phyloP scores from a whole-genome alignment of 2,888 invertebrate species.

The Epiblema foenella region DNA sequence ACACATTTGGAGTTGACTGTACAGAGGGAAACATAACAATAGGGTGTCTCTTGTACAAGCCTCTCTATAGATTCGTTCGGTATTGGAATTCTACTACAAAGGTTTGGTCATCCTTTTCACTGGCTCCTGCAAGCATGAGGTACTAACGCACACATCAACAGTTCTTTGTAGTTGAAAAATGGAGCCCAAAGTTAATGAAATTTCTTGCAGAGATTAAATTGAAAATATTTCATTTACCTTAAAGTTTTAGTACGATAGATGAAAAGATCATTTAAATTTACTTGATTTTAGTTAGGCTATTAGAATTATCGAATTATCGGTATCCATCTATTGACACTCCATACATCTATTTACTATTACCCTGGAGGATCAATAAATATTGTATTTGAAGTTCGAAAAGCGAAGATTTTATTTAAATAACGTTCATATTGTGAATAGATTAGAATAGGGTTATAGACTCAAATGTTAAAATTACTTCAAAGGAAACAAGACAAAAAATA shows the following conservation, averaged over 20 bases:
- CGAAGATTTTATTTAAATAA: too few relatives aligned
- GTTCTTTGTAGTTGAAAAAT: slow-evolving; percentile 13
- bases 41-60: slow-evolving; percentile 62
- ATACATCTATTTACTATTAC: too few relatives aligned
- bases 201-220: slow-evolving; percentile 6
- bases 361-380: too few relatives aligned
- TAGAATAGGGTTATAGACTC: too few relatives aligned
- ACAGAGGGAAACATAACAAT: slow-evolving; percentile 61
- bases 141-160: slow-evolving; percentile 31
- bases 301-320: too few relatives aligned
- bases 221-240: not conserved
- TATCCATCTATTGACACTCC: too few relatives aligned
- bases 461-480: too few relatives aligned
- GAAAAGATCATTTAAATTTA: too few relatives aligned
- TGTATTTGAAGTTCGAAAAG: too few relatives aligned
- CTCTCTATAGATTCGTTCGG: slow-evolving; percentile 69
- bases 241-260: not conserved
- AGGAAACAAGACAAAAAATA: too few relatives aligned
- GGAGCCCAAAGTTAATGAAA: not conserved
- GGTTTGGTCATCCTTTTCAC: slow-evolving; percentile 76
- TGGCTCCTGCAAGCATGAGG: slow-evolving; percentile 54
- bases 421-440: too few relatives aligned
- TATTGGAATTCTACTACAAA: slow-evolving; percentile 80
- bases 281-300: too few relatives aligned
- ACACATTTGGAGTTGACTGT: slow-evolving; percentile 50